Base-by-base conservation (phyloP, 2,888 invertebrate species). In the Podabrus alpinus region DNA sequence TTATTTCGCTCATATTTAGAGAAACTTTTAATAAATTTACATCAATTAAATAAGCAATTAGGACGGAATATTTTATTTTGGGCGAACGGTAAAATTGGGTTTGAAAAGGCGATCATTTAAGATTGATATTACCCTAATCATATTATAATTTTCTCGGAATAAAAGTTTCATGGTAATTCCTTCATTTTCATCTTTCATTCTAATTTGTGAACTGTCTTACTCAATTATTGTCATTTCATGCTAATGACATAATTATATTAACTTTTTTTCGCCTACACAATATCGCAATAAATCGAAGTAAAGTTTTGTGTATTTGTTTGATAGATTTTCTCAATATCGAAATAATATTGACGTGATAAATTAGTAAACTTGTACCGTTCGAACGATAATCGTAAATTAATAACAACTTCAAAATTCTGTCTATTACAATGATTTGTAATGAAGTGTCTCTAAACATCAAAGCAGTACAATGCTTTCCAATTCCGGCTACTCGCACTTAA, bases 101-200 rank as follows among this genome's bases (percentile, higher is more conserved):
- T 45, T n/a, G 45, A 45, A 64, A 64, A 17, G 11, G 21, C 62
- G 62, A 64, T 64, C 21, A 64, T 64, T 64, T 64, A 64, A 64
- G 19, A 17, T 64, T 64, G 21, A 21, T 19, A 64, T 64, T 64
- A 19, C 62, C 62, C 62, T 64, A 64, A 64, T 64, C 62, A 64
- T 64, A 64, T 64, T 64, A 64, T 17, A 64, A 64, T 64, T 64
- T 64, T 13, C 62, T n/a, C 62, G 19, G 19, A 64, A 64, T 64
- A 64, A 64, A 64, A 64, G 62, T 64, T 64, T 64, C n/a, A 64
- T 64, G 17, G 21, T 64, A 64, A 64, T 64, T 64, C 21, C n/a
- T 64, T 19, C 62, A 21, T 64, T 64, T 45, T 45, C 45, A 45
- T 45, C 45, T 45, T 45, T 45, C 45, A n/a, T 45, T 45, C 45